Evolutionary conservation across 2,113 vertebrate species (phyloP).

Genomic region (Pygoscelis antarcticus): DNA sequence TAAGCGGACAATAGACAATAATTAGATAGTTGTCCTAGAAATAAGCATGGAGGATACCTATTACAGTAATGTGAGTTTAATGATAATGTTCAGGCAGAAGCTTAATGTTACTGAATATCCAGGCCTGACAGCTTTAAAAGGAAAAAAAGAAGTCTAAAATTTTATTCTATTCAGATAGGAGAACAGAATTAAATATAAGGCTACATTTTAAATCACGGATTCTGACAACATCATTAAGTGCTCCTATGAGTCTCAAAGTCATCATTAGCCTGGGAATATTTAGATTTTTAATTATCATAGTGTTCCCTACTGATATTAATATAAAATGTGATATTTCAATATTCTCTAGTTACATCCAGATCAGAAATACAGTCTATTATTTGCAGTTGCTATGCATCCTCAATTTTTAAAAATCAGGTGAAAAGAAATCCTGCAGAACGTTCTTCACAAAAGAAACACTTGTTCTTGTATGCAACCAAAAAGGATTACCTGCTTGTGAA

Average conservation of each 20-base stretch:
- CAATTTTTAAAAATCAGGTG: neutral
- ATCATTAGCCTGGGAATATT: neutral
- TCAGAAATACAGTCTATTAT: neutral
- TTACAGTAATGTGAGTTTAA: conserved; percentile 21
- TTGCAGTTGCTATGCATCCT: neutral
- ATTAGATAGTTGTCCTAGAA: conserved; percentile 3
- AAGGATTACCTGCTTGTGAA: neutral
- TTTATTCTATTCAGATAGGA: neutral
- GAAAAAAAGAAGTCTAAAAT: neutral
- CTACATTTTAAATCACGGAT: neutral
- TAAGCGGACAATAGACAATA: neutral
- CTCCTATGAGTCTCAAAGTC: neutral
- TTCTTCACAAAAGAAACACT: neutral
- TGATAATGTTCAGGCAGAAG: neutral
- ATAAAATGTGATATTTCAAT: neutral
- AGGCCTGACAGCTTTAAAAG: neutral
- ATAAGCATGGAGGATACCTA: neutral
- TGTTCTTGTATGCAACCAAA: neutral
- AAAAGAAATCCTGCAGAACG: neutral
- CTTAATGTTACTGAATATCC: neutral
- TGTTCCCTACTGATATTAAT: neutral
- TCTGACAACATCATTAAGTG: neutral
- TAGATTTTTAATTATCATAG: neutral
- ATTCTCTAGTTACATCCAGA: neutral
- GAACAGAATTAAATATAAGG: neutral